Percentiles rank a stretch among this genome's conserved stretches.
phyloP scores from a whole-genome alignment of 2,113 vertebrate genomes.

The Alectura lathami region DNA sequence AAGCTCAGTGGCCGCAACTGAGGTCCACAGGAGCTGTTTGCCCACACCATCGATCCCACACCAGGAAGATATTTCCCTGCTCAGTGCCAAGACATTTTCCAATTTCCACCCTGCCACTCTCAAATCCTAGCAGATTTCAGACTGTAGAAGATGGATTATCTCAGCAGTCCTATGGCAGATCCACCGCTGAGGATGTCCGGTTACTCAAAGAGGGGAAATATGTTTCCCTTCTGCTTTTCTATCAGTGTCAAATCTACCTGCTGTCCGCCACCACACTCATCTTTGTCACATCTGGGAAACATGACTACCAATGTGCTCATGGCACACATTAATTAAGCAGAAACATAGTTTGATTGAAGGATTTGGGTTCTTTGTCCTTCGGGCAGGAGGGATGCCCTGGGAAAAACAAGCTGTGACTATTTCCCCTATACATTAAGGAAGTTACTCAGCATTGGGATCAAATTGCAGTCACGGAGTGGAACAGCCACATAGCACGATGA shows the following conservation, averaged over 20 bases:
- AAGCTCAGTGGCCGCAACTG: accelerated
- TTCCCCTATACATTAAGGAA: background rate
- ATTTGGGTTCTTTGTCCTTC: background rate
- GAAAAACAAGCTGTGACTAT: background rate
- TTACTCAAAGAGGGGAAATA: background rate
- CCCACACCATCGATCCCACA: background rate
- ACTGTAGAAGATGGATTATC: background rate
- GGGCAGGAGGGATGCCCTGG: background rate
- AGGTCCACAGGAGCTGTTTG: background rate
- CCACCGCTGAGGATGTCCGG: slow-evolving; percentile 1
- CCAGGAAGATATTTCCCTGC: slow-evolving; percentile 16
- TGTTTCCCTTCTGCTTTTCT: background rate
- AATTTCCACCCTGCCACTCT: slow-evolving; percentile 44
- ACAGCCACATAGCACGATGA: background rate
- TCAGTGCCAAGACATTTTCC: background rate
- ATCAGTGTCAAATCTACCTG: background rate
- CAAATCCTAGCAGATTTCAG: slow-evolving; percentile 34
- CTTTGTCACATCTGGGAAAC: background rate
- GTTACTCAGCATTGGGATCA: background rate
- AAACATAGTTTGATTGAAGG: background rate
- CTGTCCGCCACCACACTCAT: background rate
- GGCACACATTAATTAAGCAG: accelerated
- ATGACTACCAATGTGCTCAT: background rate
- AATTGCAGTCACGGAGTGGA: background rate
- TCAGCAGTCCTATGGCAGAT: background rate